These are phyloP conservation scores for Leuciscus waleckii DNA, from an alignment of 2,797 vertebrate species.

Conservation along the genomic window DNA sequence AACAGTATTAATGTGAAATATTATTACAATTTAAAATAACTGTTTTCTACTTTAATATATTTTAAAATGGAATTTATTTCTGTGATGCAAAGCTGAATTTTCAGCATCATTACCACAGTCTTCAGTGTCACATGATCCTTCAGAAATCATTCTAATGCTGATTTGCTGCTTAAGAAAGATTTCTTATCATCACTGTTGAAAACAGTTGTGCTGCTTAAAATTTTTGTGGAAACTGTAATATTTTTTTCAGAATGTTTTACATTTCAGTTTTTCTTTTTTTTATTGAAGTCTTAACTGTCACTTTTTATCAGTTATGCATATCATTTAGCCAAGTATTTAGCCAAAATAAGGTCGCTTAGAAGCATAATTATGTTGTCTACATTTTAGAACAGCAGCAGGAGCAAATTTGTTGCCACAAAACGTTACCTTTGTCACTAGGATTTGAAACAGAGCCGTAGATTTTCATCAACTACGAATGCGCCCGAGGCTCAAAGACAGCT, in stretches of 20 bases:
- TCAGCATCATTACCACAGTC: too few relatives aligned
- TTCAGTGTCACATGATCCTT: too few relatives aligned
- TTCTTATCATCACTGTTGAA: not conserved
- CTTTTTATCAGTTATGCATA: not conserved
- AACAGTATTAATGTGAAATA: too few relatives aligned
- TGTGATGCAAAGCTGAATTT: too few relatives aligned
- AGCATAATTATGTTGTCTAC: not conserved
- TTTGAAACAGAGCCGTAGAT: not conserved
- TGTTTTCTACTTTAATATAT: too few relatives aligned
- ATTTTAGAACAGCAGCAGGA: not conserved
- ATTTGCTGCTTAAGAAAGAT: not conserved
- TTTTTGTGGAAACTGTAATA: not conserved
- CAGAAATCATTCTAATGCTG: too few relatives aligned
- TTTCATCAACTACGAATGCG: constrained; percentile 7
- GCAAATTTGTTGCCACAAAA: not conserved
- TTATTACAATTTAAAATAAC: too few relatives aligned
- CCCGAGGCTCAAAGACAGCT: constrained; percentile 12
- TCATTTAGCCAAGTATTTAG: not conserved
- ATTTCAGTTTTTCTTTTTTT: not conserved
- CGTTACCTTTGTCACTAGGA: not conserved
- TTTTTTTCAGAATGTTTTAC: not conserved
- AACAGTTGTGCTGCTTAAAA: not conserved
- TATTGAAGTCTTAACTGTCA: not conserved
- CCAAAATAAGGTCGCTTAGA: too few relatives aligned
- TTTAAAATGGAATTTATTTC: too few relatives aligned